Evolutionary conservation across 2,113 vertebrate genomes (phyloP), one percentile per base, ranked within the genome.

Genomic region (Carollia perspicillata): DNA sequence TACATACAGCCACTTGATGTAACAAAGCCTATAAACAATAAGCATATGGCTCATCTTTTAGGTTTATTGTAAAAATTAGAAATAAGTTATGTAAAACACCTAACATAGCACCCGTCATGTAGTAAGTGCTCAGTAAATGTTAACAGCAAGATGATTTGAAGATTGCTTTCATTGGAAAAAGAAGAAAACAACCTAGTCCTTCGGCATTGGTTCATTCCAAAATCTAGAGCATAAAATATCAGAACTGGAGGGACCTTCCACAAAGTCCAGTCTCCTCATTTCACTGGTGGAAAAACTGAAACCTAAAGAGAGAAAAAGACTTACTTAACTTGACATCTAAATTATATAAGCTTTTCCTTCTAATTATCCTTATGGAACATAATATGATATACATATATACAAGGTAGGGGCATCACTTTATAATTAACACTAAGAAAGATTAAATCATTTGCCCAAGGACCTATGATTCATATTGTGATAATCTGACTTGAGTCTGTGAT

Each of bases 281-380:
- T 84, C 53, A 87, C 72, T 90, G 53, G 78, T 89, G 47, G 78
- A 23, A 87, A 94, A 78, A 95, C 30, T 79, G n/a, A 89, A 96
- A 26, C 12, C 71, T 91, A 35, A 91, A 55, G 4, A 28, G 5
- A 28, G 9, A 85, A 84, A 91, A 85, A 8, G 14, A 49, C 51
- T 65, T 86, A 93, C 5, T 90, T 94, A 83, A 35, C 14, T 17
- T 71, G 6, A 63, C 22, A 18, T 69, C 33, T 90, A 55, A 94
- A n/a, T 95, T 68, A 93, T 49, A 53, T 81, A 58, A 79, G n/a
- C 4, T 84, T 96, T 90, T 90, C 23, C 8, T 85, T 79, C 20
- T 58, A 87, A 95, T 94, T 60, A 90, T 87, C 51, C 58, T 20
- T 94, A 40, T 95, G 12, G 58, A 94, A 93, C 17, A 53, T 60